These are phyloP conservation scores for Meiosimyza platycephala DNA, from an alignment of 2,888 invertebrate species.

Conservation along the genomic window DNA sequence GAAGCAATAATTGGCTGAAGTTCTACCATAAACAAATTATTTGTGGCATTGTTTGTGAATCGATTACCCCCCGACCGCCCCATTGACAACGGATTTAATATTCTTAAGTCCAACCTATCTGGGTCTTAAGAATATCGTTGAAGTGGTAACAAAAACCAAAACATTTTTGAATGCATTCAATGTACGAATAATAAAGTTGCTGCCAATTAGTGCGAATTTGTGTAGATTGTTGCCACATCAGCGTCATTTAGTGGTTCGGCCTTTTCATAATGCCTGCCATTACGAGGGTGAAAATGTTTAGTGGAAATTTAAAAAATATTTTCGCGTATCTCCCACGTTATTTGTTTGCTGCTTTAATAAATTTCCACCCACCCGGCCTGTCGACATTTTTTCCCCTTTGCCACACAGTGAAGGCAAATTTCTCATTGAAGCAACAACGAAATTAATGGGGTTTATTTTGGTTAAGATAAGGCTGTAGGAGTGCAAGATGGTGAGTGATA, in stretches of 20 bases:
- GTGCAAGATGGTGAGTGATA: neutral
- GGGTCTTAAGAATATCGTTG: too few species aligned
- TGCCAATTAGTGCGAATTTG: slow-evolving; percentile 10
- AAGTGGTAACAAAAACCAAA: too few species aligned
- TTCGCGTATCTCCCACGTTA: neutral
- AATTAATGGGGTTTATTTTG: neutral
- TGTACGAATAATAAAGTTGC: neutral
- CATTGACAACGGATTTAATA: too few species aligned
- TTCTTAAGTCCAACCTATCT: too few species aligned
- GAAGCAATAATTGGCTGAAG: too few species aligned
- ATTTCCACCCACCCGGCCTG: slow-evolving; percentile 2
- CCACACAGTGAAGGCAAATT: neutral
- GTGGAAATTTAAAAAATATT: neutral
- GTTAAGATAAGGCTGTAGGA: neutral
- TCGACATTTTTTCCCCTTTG: slow-evolving; percentile 10
- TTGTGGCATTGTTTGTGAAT: too few species aligned
- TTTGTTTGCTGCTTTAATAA: neutral
- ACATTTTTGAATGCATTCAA: too few species aligned
- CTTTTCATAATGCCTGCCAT: neutral
- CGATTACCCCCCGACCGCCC: too few species aligned
- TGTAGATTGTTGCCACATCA: slow-evolving; percentile 11
- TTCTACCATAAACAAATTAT: too few species aligned
- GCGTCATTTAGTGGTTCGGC: slow-evolving; percentile 11
- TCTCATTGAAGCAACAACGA: neutral
- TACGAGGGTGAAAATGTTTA: slow-evolving; percentile 4